phyloP scores from a whole-genome alignment of 2,888 invertebrate species.

The Caradrina clavipalpis region DNA sequence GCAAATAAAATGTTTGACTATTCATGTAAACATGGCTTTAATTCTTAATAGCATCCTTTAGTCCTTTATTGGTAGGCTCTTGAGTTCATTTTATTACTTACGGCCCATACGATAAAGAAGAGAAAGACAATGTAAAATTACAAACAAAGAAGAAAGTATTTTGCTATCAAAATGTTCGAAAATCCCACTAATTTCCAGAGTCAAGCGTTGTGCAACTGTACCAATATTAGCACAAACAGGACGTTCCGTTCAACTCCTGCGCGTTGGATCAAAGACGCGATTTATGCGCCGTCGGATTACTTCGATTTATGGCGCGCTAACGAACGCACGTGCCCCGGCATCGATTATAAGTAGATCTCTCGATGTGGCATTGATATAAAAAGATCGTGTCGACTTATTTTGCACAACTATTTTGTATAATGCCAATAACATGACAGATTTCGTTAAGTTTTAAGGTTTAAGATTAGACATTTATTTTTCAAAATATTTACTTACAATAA shows the following conservation, averaged over 20 bases:
- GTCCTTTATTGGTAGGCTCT: background rate
- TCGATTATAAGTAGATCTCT: slow-evolving; percentile 40
- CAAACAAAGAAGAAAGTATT: background rate
- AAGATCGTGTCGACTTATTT: background rate
- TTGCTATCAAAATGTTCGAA: background rate
- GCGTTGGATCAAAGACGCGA: slow-evolving; percentile 69
- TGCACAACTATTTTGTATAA: background rate
- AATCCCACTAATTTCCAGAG: background rate
- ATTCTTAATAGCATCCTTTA: background rate
- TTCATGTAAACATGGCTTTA: background rate
- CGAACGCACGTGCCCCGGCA: slow-evolving; percentile 61
- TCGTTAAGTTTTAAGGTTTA: no score
- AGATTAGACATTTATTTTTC: no score
- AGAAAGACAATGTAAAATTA: no score
- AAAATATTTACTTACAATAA: no score
- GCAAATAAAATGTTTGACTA: background rate
- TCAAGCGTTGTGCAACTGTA: slow-evolving; percentile 35
- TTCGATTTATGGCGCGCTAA: slow-evolving; percentile 71
- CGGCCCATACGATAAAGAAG: no score
- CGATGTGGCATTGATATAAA: slow-evolving; percentile 24
- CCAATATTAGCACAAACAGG: slow-evolving; percentile 61
- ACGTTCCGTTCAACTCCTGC: slow-evolving; percentile 63
- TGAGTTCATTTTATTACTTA: no score
- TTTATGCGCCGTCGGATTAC: slow-evolving; percentile 70
- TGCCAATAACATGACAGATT: no score